phyloP scores from a whole-genome alignment of 2,797 vertebrate genomes.

The Micromesistius poutassou region DNA sequence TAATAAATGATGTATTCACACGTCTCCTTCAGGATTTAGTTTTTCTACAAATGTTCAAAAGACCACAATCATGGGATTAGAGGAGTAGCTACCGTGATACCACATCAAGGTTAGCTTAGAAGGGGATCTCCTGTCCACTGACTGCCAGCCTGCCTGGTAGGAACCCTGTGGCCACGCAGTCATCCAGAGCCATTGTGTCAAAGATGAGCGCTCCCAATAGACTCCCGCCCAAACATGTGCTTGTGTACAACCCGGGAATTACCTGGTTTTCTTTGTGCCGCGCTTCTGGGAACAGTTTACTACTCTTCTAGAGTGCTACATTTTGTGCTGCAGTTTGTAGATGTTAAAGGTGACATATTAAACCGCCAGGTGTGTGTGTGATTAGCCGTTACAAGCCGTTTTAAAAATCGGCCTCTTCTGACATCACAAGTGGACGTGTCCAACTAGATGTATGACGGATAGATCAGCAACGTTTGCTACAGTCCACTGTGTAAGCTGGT shows the following conservation, averaged over 20 bases:
- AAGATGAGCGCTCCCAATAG: background rate
- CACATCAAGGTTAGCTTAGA: background rate
- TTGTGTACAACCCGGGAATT: background rate
- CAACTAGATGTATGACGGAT: too few relatives aligned
- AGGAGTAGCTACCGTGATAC: background rate
- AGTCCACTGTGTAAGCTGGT: too few relatives aligned
- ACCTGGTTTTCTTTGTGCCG: background rate
- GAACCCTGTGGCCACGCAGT: background rate
- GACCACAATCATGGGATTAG: background rate
- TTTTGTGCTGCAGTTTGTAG: too few relatives aligned
- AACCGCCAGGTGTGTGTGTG: too few relatives aligned
- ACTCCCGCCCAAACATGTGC: background rate
- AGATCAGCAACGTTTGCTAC: too few relatives aligned
- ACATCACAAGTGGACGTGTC: too few relatives aligned
- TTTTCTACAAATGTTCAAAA: background rate
- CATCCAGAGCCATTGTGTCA: background rate
- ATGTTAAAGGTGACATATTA: too few relatives aligned
- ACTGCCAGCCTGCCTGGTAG: background rate
- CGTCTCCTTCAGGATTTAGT: too few relatives aligned
- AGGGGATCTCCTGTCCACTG: background rate
- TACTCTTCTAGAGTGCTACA: too few relatives aligned
- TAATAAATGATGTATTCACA: too few relatives aligned
- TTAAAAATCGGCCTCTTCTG: too few relatives aligned
- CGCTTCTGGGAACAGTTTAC: background rate
- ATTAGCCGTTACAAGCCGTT: too few relatives aligned